These are phyloP conservation scores for Hafferia zeledoni DNA, from an alignment of 2,797 vertebrate species.

Conservation along the genomic window DNA sequence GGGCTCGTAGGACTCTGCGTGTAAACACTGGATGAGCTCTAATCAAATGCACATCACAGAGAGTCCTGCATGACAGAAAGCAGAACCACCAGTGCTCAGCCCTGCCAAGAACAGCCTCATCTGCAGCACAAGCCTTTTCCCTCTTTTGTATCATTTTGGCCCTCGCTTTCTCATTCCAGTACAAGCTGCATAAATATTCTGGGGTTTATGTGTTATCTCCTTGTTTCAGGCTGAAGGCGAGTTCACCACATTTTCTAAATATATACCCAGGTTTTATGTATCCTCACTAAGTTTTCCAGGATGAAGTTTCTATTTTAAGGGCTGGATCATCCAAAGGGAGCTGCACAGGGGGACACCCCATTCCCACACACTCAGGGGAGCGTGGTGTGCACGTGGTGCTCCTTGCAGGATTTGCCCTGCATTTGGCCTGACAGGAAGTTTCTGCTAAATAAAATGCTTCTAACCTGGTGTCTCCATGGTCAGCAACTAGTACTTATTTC, in stretches of 20 bases:
- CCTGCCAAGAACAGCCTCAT: constrained; percentile 55
- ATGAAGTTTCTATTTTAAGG: constrained; percentile 28
- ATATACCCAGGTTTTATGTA: constrained; percentile 4
- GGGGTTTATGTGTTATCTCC: not conserved
- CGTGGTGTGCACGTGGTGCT: rapidly evolving
- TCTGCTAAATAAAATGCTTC: not conserved
- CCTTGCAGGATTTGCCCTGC: not conserved
- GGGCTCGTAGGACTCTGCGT: not conserved
- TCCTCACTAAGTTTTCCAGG: constrained; percentile 22
- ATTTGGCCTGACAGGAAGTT: not conserved
- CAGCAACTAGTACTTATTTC: not conserved
- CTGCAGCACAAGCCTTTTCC: not conserved
- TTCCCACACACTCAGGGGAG: not conserved
- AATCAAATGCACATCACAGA: constrained; percentile 54
- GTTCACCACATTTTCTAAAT: constrained; percentile 28
- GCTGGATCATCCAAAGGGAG: not conserved
- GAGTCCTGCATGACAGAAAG: constrained; percentile 41
- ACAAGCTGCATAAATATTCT: not conserved
- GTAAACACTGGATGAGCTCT: constrained; percentile 9
- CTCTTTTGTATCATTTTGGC: not conserved
- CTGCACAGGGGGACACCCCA: not conserved
- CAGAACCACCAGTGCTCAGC: constrained; percentile 3
- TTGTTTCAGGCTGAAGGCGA: constrained; percentile 1
- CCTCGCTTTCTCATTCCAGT: not conserved
- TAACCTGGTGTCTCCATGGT: not conserved